These are phyloP conservation scores for Thaumatotibia leucotreta DNA, from an alignment of 1,140 invertebrate genomes.

Conservation along the genomic window DNA sequence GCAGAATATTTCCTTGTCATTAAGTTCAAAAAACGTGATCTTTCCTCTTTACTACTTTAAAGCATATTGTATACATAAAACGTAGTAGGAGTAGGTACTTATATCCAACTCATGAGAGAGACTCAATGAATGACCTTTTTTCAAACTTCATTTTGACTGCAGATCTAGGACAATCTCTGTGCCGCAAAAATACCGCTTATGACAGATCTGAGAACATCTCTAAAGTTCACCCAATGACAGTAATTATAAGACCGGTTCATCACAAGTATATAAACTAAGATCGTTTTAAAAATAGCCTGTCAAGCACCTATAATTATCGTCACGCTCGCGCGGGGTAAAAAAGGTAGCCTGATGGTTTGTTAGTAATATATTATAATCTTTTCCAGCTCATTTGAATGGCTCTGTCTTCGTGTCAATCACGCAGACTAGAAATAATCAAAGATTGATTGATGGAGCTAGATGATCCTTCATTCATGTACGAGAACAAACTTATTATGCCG, in stretches of 20 bases:
- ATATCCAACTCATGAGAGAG: too few relatives aligned
- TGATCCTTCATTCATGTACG: constrained; percentile 42
- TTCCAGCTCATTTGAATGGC: constrained; percentile 53
- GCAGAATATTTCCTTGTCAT: too few relatives aligned
- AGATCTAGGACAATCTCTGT: too few relatives aligned
- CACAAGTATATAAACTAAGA: background rate
- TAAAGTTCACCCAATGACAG: background rate
- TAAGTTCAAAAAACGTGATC: too few relatives aligned
- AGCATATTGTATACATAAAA: too few relatives aligned
- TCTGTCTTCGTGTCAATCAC: constrained; percentile 61
- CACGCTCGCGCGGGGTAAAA: constrained; percentile 7
- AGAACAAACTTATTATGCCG: background rate
- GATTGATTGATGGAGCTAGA: constrained; percentile 52
- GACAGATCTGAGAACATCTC: background rate
- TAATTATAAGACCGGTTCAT: background rate
- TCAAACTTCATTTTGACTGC: too few relatives aligned
- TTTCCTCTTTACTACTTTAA: too few relatives aligned
- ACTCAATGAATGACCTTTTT: too few relatives aligned
- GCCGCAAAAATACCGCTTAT: too few relatives aligned
- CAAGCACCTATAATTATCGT: constrained; percentile 12
- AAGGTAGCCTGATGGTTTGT: constrained; percentile 7
- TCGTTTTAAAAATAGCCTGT: constrained; percentile 7
- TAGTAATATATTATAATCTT: constrained; percentile 15
- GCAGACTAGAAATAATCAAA: constrained; percentile 45
- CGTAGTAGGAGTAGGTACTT: too few relatives aligned